Evolutionary conservation across 2,113 vertebrate genomes (phyloP).

Genomic region (Chelonoidis abingdonii): DNA sequence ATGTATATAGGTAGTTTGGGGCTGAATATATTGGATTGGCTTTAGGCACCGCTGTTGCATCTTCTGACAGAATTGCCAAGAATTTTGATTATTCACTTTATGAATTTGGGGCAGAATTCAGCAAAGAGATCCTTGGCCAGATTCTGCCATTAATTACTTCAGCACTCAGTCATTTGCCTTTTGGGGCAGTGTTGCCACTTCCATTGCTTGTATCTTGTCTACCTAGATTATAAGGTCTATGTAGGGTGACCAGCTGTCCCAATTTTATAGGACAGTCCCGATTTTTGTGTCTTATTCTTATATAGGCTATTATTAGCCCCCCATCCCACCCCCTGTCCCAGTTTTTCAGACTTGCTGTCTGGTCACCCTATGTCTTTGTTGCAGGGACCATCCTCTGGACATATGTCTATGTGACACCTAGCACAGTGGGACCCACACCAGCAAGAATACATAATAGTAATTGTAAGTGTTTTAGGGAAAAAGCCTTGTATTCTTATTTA

Average conservation of each 20-base stretch:
- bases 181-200: neutral
- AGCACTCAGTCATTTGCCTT: neutral
- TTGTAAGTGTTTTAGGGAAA: neutral
- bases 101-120: neutral
- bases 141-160: neutral
- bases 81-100: neutral
- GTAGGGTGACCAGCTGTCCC: neutral
- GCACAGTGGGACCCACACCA: neutral
- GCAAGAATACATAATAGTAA: neutral
- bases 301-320: no score
- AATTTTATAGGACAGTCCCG: no score
- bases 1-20: neutral
- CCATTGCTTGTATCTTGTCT: neutral
- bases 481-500: fast-evolving
- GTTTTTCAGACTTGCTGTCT: no score
- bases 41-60: neutral
- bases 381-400: fast-evolving
- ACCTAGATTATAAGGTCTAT: neutral
- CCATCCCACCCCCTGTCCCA: no score
- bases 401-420: fast-evolving
- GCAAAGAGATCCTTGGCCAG: neutral
- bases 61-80: neutral
- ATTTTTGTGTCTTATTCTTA: no score
- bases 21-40: neutral
- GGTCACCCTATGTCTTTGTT: neutral